A percentile compares a stretch with the other conserved stretches of the same genome.
Evolutionary conservation across 2,888 invertebrate genomes (phyloP).

Genomic region (Blera fallax): DNA sequence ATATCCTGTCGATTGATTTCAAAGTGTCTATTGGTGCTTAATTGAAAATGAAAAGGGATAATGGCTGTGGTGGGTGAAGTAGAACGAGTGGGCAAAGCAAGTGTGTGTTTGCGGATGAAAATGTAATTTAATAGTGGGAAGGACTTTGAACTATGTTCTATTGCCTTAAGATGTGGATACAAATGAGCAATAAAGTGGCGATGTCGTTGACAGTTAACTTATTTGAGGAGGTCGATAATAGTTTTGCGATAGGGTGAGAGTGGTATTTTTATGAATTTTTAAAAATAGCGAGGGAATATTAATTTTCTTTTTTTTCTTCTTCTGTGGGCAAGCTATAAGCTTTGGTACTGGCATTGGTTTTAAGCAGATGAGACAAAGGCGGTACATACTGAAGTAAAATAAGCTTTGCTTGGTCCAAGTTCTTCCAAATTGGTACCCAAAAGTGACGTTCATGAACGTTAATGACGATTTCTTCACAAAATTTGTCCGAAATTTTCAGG

Average conservation of each 20-base stretch:
- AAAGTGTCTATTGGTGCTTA: conserved; percentile 61
- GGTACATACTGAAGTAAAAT: too few relatives aligned
- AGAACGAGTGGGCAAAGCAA: background rate
- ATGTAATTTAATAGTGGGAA: background rate
- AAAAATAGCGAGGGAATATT: background rate
- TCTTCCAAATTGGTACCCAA: too few relatives aligned
- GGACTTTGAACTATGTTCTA: background rate
- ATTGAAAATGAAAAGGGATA: conserved; percentile 57
- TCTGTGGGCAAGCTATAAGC: too few relatives aligned
- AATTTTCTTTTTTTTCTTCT: too few relatives aligned
- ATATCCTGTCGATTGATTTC: conserved; percentile 65
- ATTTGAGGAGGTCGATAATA: too few relatives aligned
- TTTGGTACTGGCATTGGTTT: too few relatives aligned
- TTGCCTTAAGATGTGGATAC: conserved; percentile 1
- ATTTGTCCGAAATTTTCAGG: too few relatives aligned
- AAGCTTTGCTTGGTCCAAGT: too few relatives aligned
- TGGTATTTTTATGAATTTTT: background rate
- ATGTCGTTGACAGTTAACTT: background rate
- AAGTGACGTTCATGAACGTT: too few relatives aligned
- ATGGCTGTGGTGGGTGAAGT: conserved; percentile 5
- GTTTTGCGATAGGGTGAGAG: background rate
- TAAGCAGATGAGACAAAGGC: too few relatives aligned
- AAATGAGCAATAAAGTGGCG: background rate
- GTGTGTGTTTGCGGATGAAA: background rate
- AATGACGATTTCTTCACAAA: too few relatives aligned